phyloP scores from a whole-genome alignment of 2,113 vertebrate species.

The Dendrocopos noguchii region DNA sequence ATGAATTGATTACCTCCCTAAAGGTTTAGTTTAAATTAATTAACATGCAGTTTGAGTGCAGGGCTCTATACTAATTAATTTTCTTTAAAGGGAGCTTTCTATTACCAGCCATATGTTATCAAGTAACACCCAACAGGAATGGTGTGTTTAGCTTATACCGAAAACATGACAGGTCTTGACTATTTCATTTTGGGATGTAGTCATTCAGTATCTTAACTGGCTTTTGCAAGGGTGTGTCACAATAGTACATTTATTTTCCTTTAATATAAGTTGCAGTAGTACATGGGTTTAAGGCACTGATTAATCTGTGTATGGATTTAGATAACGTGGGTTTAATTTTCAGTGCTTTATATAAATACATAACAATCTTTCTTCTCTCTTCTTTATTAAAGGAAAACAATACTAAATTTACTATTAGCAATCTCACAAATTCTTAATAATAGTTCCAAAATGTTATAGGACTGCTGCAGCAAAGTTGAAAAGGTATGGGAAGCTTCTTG shows the following conservation, averaged over 20 bases:
- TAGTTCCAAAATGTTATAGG: neutral
- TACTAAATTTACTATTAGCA: neutral
- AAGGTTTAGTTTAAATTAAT: neutral
- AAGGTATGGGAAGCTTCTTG: neutral
- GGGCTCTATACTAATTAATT: neutral
- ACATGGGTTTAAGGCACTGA: neutral
- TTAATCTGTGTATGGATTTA: neutral
- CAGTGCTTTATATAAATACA: neutral
- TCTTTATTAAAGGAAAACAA: neutral
- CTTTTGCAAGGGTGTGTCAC: neutral
- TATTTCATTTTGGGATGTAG: neutral
- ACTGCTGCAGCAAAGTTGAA: neutral
- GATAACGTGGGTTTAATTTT: neutral
- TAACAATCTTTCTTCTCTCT: neutral
- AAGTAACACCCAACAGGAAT: neutral
- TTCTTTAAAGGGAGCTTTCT: neutral
- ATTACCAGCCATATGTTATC: neutral
- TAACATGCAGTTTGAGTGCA: neutral
- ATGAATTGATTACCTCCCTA: neutral
- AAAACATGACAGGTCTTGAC: neutral
- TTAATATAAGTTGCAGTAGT: neutral
- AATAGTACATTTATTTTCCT: neutral
- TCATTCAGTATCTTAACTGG: neutral
- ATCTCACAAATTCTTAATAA: neutral
- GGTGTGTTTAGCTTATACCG: neutral